Conservation (phyloP, 2,797 vertebrate species). For the Eurystomus glaucurus region DNA sequence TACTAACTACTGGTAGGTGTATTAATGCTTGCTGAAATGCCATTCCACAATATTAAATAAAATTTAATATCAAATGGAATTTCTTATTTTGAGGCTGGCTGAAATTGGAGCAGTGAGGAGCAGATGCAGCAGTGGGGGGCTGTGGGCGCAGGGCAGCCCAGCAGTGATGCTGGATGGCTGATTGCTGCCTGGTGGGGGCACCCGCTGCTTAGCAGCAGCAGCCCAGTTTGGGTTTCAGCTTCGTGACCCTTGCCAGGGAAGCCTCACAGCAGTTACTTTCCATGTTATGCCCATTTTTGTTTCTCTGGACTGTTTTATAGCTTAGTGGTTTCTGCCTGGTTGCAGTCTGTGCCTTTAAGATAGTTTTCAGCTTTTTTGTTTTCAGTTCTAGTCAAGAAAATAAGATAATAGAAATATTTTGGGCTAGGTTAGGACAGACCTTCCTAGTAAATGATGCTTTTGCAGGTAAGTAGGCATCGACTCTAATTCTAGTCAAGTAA, state of each 20-base stretch:
- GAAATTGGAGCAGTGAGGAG: accelerated
- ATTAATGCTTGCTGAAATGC: neutral
- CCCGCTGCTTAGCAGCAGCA: neutral
- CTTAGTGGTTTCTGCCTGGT: neutral
- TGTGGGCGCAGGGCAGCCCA: accelerated
- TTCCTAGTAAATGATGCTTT: neutral
- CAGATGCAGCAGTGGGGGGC: too few relatives aligned
- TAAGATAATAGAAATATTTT: neutral
- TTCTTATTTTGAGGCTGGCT: neutral
- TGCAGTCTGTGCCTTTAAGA: neutral
- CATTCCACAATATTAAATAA: neutral
- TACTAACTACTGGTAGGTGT: neutral
- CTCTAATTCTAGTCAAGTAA: neutral
- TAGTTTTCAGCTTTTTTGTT: conserved; percentile 38
- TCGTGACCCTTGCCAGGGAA: neutral
- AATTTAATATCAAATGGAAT: neutral
- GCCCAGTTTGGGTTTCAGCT: accelerated
- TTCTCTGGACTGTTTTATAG: neutral
- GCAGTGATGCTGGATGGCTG: accelerated
- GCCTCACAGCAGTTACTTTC: neutral
- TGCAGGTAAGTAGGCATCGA: neutral
- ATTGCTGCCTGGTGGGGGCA: neutral
- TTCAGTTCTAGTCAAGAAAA: conserved; percentile 1
- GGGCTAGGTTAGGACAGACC: neutral
- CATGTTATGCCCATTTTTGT: neutral